A percentile compares a stretch with the other conserved stretches of the same genome.
These are phyloP conservation scores for Oscheius sp. DNA, from an alignment of 2,888 invertebrate species.

Conservation along the genomic window DNA sequence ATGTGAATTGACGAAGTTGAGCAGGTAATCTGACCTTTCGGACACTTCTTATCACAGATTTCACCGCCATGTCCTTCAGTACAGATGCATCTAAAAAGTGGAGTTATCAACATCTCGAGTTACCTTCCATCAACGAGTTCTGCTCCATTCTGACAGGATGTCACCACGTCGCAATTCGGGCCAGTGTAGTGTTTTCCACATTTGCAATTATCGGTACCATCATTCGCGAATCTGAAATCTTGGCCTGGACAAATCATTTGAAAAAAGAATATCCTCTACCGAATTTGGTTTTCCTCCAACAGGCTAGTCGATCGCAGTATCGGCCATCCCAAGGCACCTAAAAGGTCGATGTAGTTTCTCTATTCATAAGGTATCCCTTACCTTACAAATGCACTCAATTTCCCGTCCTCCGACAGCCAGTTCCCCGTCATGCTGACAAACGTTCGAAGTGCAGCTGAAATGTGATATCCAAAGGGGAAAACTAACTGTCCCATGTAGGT, in stretches of 20 bases:
- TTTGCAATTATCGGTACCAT: constrained; percentile 52
- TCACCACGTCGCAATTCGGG: constrained; percentile 59
- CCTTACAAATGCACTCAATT: constrained; percentile 65
- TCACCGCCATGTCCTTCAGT: constrained; percentile 64
- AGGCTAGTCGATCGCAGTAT: constrained; percentile 65
- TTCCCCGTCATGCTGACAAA: constrained; percentile 63
- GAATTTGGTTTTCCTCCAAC: constrained; percentile 63
- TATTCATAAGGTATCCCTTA: not conserved
- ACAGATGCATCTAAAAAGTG: constrained; percentile 56
- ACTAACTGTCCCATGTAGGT: constrained; percentile 55
- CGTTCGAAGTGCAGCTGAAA: constrained; percentile 64
- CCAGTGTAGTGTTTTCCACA: constrained; percentile 62
- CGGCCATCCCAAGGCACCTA: constrained; percentile 67
- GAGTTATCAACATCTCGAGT: not conserved
- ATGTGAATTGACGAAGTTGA: not conserved
- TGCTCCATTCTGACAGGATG: constrained; percentile 58
- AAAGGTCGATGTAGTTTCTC: not conserved
- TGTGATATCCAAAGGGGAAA: not conserved
- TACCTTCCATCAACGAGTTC: constrained; percentile 50
- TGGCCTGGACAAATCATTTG: not conserved
- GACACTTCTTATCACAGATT: constrained; percentile 62
- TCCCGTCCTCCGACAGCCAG: constrained; percentile 61
- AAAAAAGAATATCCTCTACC: not conserved
- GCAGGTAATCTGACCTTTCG: constrained; percentile 51
- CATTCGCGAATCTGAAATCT: constrained; percentile 45